These are phyloP conservation scores for Varroa destructor DNA, from an alignment of 1,140 invertebrate species.

Conservation along the genomic window DNA sequence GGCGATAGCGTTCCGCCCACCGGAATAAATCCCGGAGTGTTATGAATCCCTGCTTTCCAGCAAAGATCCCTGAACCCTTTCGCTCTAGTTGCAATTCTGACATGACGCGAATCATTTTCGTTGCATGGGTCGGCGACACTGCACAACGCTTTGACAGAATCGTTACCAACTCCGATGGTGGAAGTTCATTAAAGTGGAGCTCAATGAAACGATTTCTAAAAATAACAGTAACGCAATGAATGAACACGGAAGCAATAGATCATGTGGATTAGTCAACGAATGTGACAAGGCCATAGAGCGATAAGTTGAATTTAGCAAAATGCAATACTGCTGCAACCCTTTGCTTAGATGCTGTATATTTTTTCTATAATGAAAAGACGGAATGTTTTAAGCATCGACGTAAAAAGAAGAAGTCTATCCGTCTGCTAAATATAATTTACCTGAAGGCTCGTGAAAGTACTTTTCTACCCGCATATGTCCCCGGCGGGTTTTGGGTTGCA, in stretches of 20 bases:
- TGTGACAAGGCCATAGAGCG: not conserved
- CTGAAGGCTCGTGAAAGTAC: slow-evolving; percentile 38
- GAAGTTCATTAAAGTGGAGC: slow-evolving; percentile 91
- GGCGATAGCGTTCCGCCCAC: slow-evolving; percentile 86
- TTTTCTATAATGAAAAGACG: no score
- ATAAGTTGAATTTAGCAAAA: not conserved
- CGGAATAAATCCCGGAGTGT: slow-evolving; percentile 89
- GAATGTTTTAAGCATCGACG: no score
- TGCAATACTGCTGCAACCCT: not conserved
- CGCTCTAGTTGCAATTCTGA: slow-evolving; percentile 58
- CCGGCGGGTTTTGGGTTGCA: slow-evolving; percentile 97
- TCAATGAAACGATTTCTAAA: slow-evolving; percentile 97
- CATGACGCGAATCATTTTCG: slow-evolving; percentile 85
- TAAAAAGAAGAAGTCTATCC: not conserved
- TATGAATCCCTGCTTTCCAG: slow-evolving; percentile 85
- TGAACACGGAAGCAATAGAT: slow-evolving; percentile 18
- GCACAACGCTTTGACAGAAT: slow-evolving; percentile 80
- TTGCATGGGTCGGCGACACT: slow-evolving; percentile 70
- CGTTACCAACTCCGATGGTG: slow-evolving; percentile 64
- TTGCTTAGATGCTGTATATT: no score
- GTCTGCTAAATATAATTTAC: not conserved
- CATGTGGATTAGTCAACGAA: slow-evolving; percentile 24
- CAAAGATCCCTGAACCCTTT: slow-evolving; percentile 67
- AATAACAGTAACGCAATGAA: slow-evolving; percentile 47
- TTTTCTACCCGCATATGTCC: slow-evolving; percentile 89